Percentiles rank a stretch among this genome's conserved stretches.
These are phyloP conservation scores for Leucophenga maculata DNA, from an alignment of 2,888 invertebrate species.

Conservation along the genomic window DNA sequence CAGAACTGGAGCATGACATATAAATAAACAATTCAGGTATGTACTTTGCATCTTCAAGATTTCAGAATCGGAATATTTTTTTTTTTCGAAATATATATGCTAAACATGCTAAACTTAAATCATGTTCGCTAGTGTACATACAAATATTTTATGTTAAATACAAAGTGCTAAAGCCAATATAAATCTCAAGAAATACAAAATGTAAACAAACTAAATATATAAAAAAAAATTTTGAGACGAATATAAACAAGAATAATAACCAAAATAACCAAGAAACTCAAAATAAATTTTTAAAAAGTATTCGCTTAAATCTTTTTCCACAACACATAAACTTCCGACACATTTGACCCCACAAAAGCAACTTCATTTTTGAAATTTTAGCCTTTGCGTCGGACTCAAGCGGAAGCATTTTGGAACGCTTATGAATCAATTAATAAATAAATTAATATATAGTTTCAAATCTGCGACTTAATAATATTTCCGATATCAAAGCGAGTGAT, in stretches of 20 bases:
- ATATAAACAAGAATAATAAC: not conserved
- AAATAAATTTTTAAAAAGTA: not conserved
- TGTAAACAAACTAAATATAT: not conserved
- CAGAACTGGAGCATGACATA: too few relatives aligned
- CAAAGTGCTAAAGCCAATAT: too few relatives aligned
- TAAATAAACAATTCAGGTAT: too few relatives aligned
- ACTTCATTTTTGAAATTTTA: not conserved
- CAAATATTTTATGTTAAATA: too few relatives aligned
- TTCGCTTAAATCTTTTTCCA: not conserved
- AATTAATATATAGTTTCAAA: conserved; percentile 2
- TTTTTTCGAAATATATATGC: too few relatives aligned
- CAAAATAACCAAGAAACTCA: not conserved
- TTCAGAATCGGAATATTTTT: too few relatives aligned
- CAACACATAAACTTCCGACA: conserved; percentile 3
- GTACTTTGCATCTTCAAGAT: too few relatives aligned
- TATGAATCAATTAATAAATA: conserved; percentile 6
- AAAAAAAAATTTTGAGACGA: too few relatives aligned
- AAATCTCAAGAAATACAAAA: not conserved
- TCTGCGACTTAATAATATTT: too few relatives aligned
- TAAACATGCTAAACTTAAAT: too few relatives aligned
- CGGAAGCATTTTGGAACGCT: conserved; percentile 1
- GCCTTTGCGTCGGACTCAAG: not conserved
- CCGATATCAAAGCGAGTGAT: not conserved
- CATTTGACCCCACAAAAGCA: conserved; percentile 16
- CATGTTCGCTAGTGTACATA: too few relatives aligned